Evolutionary conservation across 1,140 invertebrate species (phyloP).

Genomic region (Paramacrobiotus metropolitanus): DNA sequence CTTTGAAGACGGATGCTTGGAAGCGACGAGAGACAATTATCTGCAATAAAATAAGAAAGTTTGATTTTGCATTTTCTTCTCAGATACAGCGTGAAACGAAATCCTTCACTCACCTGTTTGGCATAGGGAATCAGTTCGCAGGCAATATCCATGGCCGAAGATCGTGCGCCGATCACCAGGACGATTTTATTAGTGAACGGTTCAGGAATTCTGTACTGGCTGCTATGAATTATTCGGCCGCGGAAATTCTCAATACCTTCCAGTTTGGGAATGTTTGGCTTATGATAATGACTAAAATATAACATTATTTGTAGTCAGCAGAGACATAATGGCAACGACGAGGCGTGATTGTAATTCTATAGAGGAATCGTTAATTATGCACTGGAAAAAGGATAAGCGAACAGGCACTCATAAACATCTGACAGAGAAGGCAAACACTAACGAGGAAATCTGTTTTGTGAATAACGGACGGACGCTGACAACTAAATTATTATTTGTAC

Average conservation of each 20-base stretch:
- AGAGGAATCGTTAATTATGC: no score
- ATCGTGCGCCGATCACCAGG: conserved; percentile 18
- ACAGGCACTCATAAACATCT: no score
- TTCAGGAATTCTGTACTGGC: conserved; percentile 18
- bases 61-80: not conserved
- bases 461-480: no score
- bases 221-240: conserved; percentile 20
- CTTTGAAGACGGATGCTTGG: not conserved
- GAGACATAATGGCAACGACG: not conserved
- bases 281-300: conserved; percentile 19
- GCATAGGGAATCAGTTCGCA: conserved; percentile 16
- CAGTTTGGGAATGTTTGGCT: conserved; percentile 17
- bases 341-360: not conserved
- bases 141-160: conserved; percentile 20
- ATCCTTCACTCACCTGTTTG: conserved; percentile 7
- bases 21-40: not conserved
- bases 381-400: no score
- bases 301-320: not conserved
- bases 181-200: conserved; percentile 16
- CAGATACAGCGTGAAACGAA: no score
- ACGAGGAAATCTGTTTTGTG: no score
- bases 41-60: not conserved
- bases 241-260: conserved; percentile 16
- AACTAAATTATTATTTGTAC: no score
- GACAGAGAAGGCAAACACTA: no score